Conservation (phyloP, 2,888 invertebrate species). For the Euzetes globulus region DNA sequence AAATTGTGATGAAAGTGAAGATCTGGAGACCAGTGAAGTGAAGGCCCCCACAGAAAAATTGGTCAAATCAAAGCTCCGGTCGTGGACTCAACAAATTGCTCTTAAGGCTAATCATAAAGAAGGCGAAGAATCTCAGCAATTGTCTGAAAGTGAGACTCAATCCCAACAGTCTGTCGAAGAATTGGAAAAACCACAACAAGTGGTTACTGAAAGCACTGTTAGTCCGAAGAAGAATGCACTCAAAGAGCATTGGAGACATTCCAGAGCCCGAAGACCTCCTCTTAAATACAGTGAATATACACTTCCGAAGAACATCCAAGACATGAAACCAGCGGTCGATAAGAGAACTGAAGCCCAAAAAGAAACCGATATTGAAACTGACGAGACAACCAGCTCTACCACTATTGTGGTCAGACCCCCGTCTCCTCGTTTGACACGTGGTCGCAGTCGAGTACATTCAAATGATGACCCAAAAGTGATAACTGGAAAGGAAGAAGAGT, state of each 20-base stretch:
- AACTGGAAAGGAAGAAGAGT: not conserved
- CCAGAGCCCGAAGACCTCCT: slow-evolving; percentile 20
- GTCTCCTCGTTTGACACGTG: slow-evolving; percentile 4
- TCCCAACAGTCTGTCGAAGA: not conserved
- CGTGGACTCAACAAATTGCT: slow-evolving; percentile 17
- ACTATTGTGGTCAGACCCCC: not conserved
- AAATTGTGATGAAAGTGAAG: slow-evolving; percentile 9
- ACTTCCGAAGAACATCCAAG: slow-evolving; percentile 8
- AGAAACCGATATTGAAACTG: not conserved
- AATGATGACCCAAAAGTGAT: not conserved
- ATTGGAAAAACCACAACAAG: not conserved
- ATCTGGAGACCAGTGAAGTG: not conserved
- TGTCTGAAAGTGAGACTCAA: slow-evolving; percentile 19
- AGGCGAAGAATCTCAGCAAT: slow-evolving; percentile 1
- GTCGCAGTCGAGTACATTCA: slow-evolving; percentile 19
- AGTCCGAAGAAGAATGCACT: not conserved
- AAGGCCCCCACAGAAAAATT: slow-evolving; percentile 2
- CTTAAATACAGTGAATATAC: slow-evolving; percentile 23
- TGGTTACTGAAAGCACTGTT: not conserved
- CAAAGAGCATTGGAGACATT: slow-evolving; percentile 6
- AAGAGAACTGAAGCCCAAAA: not conserved
- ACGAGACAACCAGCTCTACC: not conserved
- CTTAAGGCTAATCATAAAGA: slow-evolving; percentile 15
- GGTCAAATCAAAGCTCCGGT: slow-evolving; percentile 16
- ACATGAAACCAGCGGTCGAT: not conserved